Base-by-base conservation (phyloP, 2,888 invertebrate species). In the Odontocolon sp. region DNA sequence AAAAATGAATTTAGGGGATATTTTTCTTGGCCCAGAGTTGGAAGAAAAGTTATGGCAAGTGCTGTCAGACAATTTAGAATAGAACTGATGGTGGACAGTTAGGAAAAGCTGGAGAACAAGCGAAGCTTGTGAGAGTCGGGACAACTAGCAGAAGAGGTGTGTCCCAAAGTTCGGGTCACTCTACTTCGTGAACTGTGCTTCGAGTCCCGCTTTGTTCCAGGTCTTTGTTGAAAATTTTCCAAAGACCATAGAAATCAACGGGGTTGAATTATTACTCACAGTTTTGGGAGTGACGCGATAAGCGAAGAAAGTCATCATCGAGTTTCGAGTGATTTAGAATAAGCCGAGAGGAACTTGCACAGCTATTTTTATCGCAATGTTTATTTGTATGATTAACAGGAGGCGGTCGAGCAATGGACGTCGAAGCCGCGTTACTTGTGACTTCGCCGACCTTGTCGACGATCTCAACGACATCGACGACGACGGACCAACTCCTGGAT, bases 391-490 rank as follows among this genome's bases (percentile, higher is more conserved):
- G 40, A 59, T 38, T n/a, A n/a, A n/a, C 21, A 72, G 64, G 21
- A 16, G 36, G 47, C 21, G 23, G 8, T 14, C 75, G 87, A 28
- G 56, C 80, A 86, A 89, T 88, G 88, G 89, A 89, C 84, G 88
- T 83, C 77, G 89, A 89, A 84, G 89, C 88, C 77, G 89, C 88
- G 61, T 83, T 89, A 57, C 81, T 90, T 67, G 88, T 88, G 71
- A 85, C 86, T 76, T 90, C 90, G 66, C 89, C 90, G 74, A 89
- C 88, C 36, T 82, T 87, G 82, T 88, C 90, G 81, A 88, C 88
- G 68, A 87, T 88, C 42, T 80, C 80, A 8, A 80, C 80, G 6
- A 77, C 72, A 23, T 80, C 81, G 9, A 77, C 75, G 14, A 71
- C 67, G 21, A 67, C 76, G 26, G 71, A 63, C 6, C 67, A 31